These are phyloP conservation scores for Nasalis larvatus DNA, from an alignment of 2,113 vertebrate species.

Conservation along the genomic window DNA sequence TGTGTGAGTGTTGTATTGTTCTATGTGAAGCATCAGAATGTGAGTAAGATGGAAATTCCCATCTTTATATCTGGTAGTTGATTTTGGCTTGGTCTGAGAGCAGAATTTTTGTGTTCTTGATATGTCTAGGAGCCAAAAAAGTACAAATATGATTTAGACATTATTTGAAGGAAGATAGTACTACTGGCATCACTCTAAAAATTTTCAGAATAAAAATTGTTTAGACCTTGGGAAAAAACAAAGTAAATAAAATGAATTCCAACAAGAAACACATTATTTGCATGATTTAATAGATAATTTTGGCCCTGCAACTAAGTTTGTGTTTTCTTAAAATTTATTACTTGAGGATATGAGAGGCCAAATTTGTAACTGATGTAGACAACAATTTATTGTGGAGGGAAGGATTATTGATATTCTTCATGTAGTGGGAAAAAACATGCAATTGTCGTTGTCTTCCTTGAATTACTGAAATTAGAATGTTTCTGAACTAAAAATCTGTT, in stretches of 20 bases:
- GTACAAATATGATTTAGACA: not conserved
- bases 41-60: not conserved
- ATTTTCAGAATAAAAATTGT: not conserved
- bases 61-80: not conserved
- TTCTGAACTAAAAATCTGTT: not conserved
- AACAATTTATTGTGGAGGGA: not conserved
- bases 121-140: not conserved
- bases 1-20: not conserved
- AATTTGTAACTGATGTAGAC: not conserved
- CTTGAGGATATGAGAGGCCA: not conserved
- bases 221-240: not conserved
- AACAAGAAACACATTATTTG: not conserved
- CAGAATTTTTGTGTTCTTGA: not conserved
- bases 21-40: not conserved
- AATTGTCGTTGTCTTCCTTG: not conserved
- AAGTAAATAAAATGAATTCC: not conserved
- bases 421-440: not conserved
- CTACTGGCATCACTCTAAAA: not conserved
- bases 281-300: slow-evolving; percentile 8
- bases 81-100: not conserved
- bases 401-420: not conserved
- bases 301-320: not conserved
- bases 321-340: not conserved
- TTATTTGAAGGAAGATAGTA: not conserved
- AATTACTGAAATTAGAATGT: not conserved